phyloP scores from a whole-genome alignment of 2,888 invertebrate species.

The Acleris holmiana region DNA sequence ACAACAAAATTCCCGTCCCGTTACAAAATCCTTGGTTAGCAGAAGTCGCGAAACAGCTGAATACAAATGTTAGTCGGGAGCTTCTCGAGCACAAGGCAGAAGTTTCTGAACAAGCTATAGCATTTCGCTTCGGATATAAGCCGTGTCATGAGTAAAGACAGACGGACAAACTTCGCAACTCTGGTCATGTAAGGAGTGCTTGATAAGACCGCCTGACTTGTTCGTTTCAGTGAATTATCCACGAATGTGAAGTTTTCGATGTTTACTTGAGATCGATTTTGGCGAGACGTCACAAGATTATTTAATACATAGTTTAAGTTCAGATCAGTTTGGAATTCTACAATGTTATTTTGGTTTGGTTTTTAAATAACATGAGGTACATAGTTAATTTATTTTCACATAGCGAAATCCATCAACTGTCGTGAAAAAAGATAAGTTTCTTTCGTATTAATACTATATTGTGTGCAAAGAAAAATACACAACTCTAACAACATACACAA shows the following conservation, averaged over 20 bases:
- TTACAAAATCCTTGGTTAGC: slow-evolving; percentile 2
- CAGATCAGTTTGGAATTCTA: too few species aligned
- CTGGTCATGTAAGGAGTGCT: slow-evolving; percentile 24
- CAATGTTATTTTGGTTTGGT: too few species aligned
- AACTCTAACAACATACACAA: too few species aligned
- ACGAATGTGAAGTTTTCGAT: slow-evolving; percentile 14
- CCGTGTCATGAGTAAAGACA: slow-evolving; percentile 26
- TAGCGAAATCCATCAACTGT: too few species aligned
- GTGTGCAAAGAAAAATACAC: too few species aligned
- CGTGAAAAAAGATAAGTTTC: too few species aligned
- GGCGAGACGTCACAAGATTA: not conserved
- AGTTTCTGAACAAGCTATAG: slow-evolving; percentile 14
- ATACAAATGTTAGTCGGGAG: slow-evolving; percentile 20
- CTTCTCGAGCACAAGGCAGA: not conserved
- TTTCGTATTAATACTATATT: too few species aligned
- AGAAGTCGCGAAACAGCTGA: slow-evolving; percentile 22
- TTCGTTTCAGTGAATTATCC: slow-evolving; percentile 21
- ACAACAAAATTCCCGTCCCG: slow-evolving; percentile 16
- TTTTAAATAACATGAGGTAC: too few species aligned
- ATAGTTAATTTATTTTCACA: too few species aligned
- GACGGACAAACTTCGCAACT: slow-evolving; percentile 29
- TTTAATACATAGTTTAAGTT: too few species aligned
- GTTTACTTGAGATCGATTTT: slow-evolving; percentile 9
- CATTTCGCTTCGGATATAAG: slow-evolving; percentile 16
- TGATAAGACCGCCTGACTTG: slow-evolving; percentile 21